Base-by-base conservation (phyloP, 1,140 invertebrate genomes). In the Ceratosolen fusciceps region DNA sequence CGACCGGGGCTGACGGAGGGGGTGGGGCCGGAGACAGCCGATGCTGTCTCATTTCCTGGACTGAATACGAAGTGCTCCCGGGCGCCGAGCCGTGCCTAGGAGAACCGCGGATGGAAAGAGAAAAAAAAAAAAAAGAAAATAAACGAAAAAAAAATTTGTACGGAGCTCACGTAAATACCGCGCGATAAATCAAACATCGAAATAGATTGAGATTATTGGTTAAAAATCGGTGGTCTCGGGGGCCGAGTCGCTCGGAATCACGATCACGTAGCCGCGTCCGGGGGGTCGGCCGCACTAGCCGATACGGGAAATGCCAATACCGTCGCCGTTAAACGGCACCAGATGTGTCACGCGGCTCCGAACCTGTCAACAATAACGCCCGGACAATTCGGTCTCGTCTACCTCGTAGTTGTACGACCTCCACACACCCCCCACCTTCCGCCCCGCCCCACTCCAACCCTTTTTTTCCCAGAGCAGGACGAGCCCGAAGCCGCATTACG, bases 151-250 rank as follows among this genome's bases (percentile, higher is more conserved):
- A 67, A 43, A 49, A 67, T 77, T 56, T 39, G 43, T 34, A 75
- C 26, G 9, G 31, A 9, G 0, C 24, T 39, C 74, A 54, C 74
- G 74, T 76, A 76, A 68, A 67, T 67, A 39, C n/a, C 31, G 29
- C 7, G 19, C 12, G 2, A 68, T 76, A 76, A 76, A 76, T 76
- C 62, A 76, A 76, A 68, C 31, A 76, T 76, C 26, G 62, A 68
- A 76, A 68, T 67, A 68, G 43, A 68, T 68, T 7, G 31, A 19
- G 31, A 49, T 76, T 76, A 54, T 58, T 67, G 58, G 73, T n/a
- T 29, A 43, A 62, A 74, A 74, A 74, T 74, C 60, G 8, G 24
- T 9, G 16, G 26, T 60, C 72, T 60, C n/a, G n/a, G n/a, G 37
- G 16, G 47, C 16, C 47, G 21, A 56, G 16, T 37, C 74, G 16